Evolutionary conservation across 2,888 invertebrate species (phyloP), one percentile per base, ranked within the genome.

Genomic region (Isoperla grammatica): DNA sequence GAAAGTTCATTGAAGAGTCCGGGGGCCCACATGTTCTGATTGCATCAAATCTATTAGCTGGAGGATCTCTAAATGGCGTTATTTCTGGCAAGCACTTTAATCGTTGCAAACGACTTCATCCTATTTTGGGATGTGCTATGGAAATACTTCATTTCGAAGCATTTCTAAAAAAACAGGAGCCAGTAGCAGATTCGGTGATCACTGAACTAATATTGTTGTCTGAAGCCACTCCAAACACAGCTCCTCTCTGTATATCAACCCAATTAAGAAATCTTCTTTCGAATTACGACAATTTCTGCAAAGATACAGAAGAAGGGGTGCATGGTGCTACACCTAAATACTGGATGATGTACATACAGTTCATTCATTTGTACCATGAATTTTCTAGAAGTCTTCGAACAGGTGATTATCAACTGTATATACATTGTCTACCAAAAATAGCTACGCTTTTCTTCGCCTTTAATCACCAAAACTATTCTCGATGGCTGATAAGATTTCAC

Each of bases 81-180:
- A 29, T 67, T 35, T 57, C 45, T 55, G 69, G 68, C 40, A 68
- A 68, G 61, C 64, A 67, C 48, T 68, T 54, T 15, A 59, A 61
- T 20, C 22, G 59, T 17, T 67, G 67, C 53, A 67, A 63, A 49
- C 64, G 61, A 58, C 39, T 65, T 50, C 64, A 66, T 57, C 50
- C 62, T 45, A 23, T 69, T 57, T 49, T 68, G 8, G 62, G 65
- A 42, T 62, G 67, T 46, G 65, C 63, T 62, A 23, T 69, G 35
- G 63, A 68, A 55, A 65, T 65, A 55, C 66, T 69, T 22, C 67
- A 67, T 64, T 67, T 68, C 2, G 64, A 68, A 59, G 22, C 49
- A 19, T 67, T 67, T 62, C 60, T 67, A 53, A 40, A 57, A 23
- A 46, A 55, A 20, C 35, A 60, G 19, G 12, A 48, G 4, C 29